Conservation (phyloP, 2,888 invertebrate genomes). For the Lacanobia oleracea region DNA sequence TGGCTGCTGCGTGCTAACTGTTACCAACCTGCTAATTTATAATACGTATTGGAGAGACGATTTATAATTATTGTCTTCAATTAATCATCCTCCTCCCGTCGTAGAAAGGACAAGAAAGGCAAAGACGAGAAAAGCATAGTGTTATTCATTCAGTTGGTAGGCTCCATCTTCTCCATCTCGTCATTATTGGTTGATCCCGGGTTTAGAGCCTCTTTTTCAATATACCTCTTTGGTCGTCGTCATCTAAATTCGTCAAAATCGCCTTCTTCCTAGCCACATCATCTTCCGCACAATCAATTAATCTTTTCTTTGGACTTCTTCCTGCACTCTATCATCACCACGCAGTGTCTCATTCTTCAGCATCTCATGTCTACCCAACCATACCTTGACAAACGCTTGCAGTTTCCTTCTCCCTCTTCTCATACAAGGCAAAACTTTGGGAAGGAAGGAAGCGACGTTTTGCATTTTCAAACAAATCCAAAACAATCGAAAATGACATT, state of each 20-base stretch:
- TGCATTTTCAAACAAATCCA: background rate
- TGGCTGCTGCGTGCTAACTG: slow-evolving; percentile 24
- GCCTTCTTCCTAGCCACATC: background rate
- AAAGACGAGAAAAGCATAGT: no score
- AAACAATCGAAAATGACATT: slow-evolving; percentile 31
- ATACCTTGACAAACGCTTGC: background rate
- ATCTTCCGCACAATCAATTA: background rate
- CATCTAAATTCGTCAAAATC: background rate
- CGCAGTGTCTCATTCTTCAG: background rate
- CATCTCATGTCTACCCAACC: background rate
- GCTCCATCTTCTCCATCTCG: background rate
- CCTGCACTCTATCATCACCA: background rate
- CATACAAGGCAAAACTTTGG: background rate
- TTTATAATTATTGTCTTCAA: background rate
- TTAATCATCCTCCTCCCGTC: background rate
- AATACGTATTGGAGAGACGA: background rate
- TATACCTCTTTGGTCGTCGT: no score
- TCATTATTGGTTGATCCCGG: no score
- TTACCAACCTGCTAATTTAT: slow-evolving; percentile 21
- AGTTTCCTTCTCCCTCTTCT: background rate
- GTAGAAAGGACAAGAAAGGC: no score
- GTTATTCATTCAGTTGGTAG: no score
- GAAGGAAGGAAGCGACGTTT: slow-evolving; percentile 4
- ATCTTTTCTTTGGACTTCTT: background rate
- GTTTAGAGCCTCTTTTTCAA: no score